Conservation (phyloP, 2,888 invertebrate genomes). For the Capitulum mitella region DNA sequence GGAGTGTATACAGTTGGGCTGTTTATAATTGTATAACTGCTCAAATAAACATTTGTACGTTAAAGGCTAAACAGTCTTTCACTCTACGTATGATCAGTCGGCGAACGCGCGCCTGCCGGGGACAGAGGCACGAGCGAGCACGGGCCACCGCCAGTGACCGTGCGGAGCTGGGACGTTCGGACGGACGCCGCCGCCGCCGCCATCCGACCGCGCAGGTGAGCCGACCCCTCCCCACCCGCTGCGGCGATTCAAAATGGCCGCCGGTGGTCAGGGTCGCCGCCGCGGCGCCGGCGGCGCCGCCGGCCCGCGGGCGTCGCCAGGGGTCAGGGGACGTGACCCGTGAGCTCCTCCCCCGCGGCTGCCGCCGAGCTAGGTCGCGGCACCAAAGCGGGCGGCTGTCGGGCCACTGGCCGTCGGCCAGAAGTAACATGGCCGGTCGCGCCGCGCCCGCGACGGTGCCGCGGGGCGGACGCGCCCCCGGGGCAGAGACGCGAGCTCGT, state of each 20-base stretch:
- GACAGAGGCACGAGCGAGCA: not conserved
- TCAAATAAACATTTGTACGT: conserved; percentile 24
- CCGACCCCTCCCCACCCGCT: not conserved
- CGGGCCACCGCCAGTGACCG: not conserved
- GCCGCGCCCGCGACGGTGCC: too few species aligned
- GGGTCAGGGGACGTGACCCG: too few species aligned
- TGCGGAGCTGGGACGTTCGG: not conserved
- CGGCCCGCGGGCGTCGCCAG: not conserved
- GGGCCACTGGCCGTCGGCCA: too few species aligned
- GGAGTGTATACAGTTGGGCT: conserved; percentile 15
- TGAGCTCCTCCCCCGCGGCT: too few species aligned
- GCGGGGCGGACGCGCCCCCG: too few species aligned
- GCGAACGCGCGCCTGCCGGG: not conserved
- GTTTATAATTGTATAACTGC: conserved; percentile 25
- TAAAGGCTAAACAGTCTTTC: conserved; percentile 23
- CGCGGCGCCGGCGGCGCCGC: not conserved
- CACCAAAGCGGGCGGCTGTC: too few species aligned
- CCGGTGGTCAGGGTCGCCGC: not conserved
- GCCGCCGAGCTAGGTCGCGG: too few species aligned
- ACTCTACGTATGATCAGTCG: conserved; percentile 23
- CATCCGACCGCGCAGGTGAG: not conserved
- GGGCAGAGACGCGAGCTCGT: too few species aligned
- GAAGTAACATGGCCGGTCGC: too few species aligned
- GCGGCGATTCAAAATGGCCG: not conserved
- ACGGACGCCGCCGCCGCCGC: not conserved